These are phyloP conservation scores for Vidua macroura DNA, from an alignment of 2,113 vertebrate genomes.

Conservation along the genomic window DNA sequence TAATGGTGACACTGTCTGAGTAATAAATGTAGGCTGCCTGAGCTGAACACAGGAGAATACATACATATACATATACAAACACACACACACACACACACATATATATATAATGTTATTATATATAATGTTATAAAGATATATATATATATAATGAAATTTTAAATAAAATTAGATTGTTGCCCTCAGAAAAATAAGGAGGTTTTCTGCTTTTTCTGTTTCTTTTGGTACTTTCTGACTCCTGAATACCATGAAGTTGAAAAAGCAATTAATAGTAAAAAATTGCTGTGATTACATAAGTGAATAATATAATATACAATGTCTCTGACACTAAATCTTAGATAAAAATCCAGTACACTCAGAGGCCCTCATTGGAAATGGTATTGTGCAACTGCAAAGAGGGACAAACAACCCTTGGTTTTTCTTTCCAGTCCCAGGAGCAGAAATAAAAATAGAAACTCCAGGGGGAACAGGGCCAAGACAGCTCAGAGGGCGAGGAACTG, in stretches of 20 bases:
- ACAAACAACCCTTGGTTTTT: neutral
- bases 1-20: neutral
- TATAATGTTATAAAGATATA: no score
- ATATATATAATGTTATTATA: no score
- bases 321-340: neutral
- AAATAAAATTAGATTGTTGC: neutral
- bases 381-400: neutral
- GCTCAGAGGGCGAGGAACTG: neutral
- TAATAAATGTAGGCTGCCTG: constrained; percentile 22
- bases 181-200: neutral
- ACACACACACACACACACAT: neutral
- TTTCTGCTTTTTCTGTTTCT: neutral
- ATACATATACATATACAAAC: neutral
- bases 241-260: neutral
- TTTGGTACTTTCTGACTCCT: neutral
- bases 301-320: neutral
- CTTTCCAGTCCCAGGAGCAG: neutral
- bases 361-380: neutral
- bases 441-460: constrained; percentile 22
- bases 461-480: neutral
- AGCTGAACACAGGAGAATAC: neutral
- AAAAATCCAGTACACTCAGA: neutral
- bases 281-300: neutral
- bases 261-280: neutral
- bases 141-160: neutral